Conservation (phyloP, 2,888 invertebrate species). For the Drosophila kanekoi region DNA sequence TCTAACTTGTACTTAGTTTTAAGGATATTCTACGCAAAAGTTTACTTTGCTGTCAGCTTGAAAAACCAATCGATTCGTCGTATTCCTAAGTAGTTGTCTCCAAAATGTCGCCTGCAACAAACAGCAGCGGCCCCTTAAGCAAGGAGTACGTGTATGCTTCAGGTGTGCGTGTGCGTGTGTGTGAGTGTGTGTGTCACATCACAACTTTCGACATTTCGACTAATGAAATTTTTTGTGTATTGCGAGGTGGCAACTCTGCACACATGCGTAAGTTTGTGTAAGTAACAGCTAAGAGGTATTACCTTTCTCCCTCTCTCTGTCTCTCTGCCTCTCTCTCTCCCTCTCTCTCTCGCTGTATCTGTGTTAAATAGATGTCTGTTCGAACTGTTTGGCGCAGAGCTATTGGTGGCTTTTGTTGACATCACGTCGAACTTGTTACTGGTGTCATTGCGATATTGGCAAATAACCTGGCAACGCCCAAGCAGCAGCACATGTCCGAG, state of each 20-base stretch:
- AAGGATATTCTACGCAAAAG: constrained; percentile 11
- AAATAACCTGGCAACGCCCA: constrained; percentile 30
- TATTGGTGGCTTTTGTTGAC: constrained; percentile 63
- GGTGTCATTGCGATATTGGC: constrained; percentile 63
- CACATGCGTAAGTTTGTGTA: constrained; percentile 25
- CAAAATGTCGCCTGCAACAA: constrained; percentile 25
- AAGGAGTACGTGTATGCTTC: constrained; percentile 17
- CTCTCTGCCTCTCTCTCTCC: neutral
- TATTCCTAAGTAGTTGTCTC: constrained; percentile 14
- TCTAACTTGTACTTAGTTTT: constrained; percentile 20
- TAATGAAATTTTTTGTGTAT: constrained; percentile 67
- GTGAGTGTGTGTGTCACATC: constrained; percentile 27
- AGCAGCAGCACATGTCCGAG: constrained; percentile 8
- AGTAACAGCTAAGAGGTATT: neutral
- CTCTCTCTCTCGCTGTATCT: neutral
- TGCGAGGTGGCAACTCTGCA: constrained; percentile 17
- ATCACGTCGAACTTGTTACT: constrained; percentile 72
- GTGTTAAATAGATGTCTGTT: constrained; percentile 20
- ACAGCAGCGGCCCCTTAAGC: neutral
- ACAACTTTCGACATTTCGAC: constrained; percentile 71
- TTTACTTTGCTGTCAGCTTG: constrained; percentile 26
- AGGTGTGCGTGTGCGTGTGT: constrained; percentile 18
- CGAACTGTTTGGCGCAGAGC: constrained; percentile 17
- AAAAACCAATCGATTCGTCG: constrained; percentile 43
- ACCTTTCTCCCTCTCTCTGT: neutral